Conservation (phyloP, 2,113 vertebrate species). For the Ceyx cyanopectus region DNA sequence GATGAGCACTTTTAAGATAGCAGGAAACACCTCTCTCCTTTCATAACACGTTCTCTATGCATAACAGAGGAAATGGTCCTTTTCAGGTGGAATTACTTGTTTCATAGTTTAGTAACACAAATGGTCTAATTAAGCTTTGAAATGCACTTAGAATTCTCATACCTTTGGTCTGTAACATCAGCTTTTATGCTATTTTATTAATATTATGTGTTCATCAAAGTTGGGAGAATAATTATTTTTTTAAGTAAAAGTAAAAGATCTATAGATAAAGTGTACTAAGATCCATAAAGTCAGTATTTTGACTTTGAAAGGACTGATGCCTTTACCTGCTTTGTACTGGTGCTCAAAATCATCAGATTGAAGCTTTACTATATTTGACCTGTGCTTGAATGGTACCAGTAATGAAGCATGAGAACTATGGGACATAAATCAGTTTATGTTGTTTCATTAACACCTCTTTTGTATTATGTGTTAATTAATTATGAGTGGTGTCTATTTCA, state of each 20-base stretch:
- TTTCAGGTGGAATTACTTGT: neutral
- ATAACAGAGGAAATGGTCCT: neutral
- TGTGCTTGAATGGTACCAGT: neutral
- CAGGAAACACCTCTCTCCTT: neutral
- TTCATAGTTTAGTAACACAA: neutral
- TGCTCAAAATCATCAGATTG: neutral
- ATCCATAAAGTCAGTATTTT: neutral
- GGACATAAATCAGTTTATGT: neutral
- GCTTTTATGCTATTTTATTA: neutral
- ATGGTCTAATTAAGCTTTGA: neutral
- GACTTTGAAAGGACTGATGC: neutral
- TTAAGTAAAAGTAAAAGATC: neutral
- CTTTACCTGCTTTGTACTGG: neutral
- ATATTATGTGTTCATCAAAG: rapidly evolving
- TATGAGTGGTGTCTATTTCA: slow-evolving; percentile 49
- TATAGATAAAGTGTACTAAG: neutral
- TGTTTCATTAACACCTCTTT: neutral
- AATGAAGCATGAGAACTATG: neutral
- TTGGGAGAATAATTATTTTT: neutral
- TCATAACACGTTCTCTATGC: neutral
- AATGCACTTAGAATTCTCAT: rapidly evolving
- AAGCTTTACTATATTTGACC: neutral
- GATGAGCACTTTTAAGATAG: rapidly evolving
- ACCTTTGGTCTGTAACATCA: neutral
- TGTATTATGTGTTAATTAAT: slow-evolving; percentile 51